Percentiles rank a stretch among this genome's conserved stretches.
Evolutionary conservation across 35 echinoderm and acorn worm species (phyloP).

Genomic region (Hemicentrotus pulcherrimus): DNA sequence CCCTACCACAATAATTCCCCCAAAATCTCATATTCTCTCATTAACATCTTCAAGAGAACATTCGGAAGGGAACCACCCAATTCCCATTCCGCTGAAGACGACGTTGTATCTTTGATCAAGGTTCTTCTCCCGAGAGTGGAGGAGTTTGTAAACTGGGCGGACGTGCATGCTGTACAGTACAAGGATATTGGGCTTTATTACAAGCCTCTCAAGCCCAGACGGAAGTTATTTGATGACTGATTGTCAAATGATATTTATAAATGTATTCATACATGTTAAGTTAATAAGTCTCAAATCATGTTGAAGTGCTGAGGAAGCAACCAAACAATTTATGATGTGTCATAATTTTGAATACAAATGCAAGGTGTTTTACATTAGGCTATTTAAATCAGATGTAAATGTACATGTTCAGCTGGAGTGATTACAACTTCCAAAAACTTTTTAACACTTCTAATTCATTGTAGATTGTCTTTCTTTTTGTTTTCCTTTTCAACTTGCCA

Average conservation of each 20-base stretch:
- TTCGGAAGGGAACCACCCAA: not conserved
- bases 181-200: not conserved
- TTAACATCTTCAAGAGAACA: constrained; percentile 35
- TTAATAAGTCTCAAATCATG: too few species aligned
- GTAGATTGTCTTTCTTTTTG: too few species aligned
- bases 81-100: constrained; percentile 36
- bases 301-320: too few species aligned
- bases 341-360: too few species aligned
- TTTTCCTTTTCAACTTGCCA: too few species aligned
- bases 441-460: too few species aligned
- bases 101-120: not conserved
- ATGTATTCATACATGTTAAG: too few species aligned
- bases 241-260: not conserved
- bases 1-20: not conserved
- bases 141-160: constrained; percentile 24
- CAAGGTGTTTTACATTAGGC: too few species aligned
- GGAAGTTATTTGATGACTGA: not conserved
- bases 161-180: not conserved
- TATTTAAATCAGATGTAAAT: too few species aligned
- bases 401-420: too few species aligned
- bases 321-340: too few species aligned
- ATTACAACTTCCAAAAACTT: too few species aligned
- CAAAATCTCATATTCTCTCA: constrained; percentile 18
- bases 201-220: constrained; percentile 34
- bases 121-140: not conserved